These are phyloP conservation scores for Cephalopterus ornatus DNA, from an alignment of 2,113 vertebrate genomes.

Conservation along the genomic window DNA sequence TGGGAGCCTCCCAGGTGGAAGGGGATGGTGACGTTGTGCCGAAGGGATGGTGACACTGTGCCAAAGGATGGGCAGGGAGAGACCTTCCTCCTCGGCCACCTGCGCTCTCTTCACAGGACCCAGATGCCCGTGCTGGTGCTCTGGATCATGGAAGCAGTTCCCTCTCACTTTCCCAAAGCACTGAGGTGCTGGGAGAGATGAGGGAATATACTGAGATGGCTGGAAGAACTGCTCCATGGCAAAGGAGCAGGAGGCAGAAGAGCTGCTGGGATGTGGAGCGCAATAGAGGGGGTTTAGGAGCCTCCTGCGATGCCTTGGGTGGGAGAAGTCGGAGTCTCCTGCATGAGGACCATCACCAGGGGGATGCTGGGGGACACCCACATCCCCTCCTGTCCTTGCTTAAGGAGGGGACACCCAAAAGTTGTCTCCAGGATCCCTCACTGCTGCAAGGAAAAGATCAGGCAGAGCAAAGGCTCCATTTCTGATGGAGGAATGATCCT, in stretches of 20 bases:
- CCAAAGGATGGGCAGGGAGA: neutral
- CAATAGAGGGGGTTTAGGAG: neutral
- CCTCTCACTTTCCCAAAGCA: neutral
- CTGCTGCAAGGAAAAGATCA: neutral
- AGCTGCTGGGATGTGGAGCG: neutral
- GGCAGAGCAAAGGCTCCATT: neutral
- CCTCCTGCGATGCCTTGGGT: rapidly evolving
- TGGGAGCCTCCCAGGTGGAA: rapidly evolving
- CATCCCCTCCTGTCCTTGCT: neutral
- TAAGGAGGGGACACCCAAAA: neutral
- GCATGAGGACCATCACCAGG: neutral
- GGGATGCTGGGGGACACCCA: neutral
- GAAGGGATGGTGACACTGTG: neutral
- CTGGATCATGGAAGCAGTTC: neutral
- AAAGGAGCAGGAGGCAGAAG: neutral
- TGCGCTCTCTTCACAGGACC: rapidly evolving
- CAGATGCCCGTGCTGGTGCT: rapidly evolving
- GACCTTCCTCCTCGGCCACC: neutral
- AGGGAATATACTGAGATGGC: neutral
- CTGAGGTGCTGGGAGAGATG: neutral
- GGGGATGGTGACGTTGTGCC: neutral
- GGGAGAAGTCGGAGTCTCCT: neutral
- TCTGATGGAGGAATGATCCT: neutral
- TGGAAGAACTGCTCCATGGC: neutral
- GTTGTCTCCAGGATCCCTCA: neutral